Percentiles rank a stretch among this genome's conserved stretches.
These are phyloP conservation scores for Apodemus speciosus DNA, from an alignment of 2,113 vertebrate genomes.

Conservation along the genomic window DNA sequence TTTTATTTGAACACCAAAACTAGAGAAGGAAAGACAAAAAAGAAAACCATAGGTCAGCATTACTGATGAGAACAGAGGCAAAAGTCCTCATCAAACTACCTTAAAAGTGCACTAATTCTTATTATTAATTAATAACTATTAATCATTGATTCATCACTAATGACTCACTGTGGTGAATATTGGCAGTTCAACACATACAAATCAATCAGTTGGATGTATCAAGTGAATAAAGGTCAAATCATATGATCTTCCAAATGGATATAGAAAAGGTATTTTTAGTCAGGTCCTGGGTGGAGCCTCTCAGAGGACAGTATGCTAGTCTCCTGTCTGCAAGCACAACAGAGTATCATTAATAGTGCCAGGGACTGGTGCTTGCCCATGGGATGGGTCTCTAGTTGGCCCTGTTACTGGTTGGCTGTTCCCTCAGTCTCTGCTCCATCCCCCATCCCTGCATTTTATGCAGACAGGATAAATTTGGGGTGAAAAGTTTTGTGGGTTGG, in stretches of 20 bases:
- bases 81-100: background rate
- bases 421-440: too few species aligned
- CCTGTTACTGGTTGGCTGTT: too few species aligned
- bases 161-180: background rate
- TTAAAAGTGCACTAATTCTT: background rate
- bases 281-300: too few species aligned
- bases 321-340: too few species aligned
- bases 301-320: too few species aligned
- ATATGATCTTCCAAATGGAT: background rate
- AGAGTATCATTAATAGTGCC: too few species aligned
- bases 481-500: too few species aligned
- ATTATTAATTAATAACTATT: background rate
- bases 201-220: background rate
- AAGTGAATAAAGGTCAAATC: background rate
- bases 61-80: background rate
- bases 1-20: background rate
- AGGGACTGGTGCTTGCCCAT: too few species aligned
- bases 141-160: background rate
- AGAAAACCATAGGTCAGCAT: background rate
- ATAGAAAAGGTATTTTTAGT: background rate
- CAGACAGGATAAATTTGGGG: too few species aligned
- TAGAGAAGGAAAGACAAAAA: background rate
- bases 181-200: background rate
- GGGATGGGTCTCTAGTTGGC: too few species aligned
- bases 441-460: too few species aligned